phyloP scores from a whole-genome alignment of 2,113 vertebrate genomes.

The Argyrosomus japonicus region DNA sequence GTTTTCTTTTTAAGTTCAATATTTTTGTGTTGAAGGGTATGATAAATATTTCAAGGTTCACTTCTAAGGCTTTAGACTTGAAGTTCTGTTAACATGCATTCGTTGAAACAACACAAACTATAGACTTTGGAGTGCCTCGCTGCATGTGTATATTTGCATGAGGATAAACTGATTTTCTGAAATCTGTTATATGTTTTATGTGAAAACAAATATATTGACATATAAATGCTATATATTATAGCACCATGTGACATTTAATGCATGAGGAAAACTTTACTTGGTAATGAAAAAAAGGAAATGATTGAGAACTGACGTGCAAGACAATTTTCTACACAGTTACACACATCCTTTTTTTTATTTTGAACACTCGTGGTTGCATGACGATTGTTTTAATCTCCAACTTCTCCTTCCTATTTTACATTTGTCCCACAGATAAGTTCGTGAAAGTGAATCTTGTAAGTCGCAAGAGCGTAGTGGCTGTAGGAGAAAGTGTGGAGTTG shows the following conservation, averaged over 20 bases:
- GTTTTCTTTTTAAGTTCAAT: not conserved
- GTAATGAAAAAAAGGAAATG: too few relatives aligned
- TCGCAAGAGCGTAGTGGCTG: not conserved
- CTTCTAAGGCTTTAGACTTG: not conserved
- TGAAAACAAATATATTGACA: not conserved
- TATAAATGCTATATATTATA: not conserved
- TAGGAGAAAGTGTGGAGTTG: conserved; percentile 67
- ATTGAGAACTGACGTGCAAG: not conserved
- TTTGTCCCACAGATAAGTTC: conserved; percentile 58
- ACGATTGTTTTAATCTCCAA: not conserved
- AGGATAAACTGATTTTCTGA: not conserved
- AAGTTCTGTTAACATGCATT: not conserved
- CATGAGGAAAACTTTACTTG: not conserved
- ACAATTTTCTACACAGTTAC: not conserved
- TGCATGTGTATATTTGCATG: conserved; percentile 6
- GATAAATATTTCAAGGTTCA: not conserved
- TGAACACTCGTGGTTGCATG: not conserved
- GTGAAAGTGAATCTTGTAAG: conserved; percentile 57
- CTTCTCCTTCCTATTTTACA: conserved; percentile 15
- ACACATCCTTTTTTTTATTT: not conserved
- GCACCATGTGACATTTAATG: not conserved
- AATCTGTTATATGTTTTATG: not conserved
- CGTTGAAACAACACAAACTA: not conserved
- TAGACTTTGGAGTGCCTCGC: not conserved
- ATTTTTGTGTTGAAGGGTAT: not conserved